phyloP scores from a whole-genome alignment of 2,797 vertebrate genomes.

The Limnodromus scolopaceus region DNA sequence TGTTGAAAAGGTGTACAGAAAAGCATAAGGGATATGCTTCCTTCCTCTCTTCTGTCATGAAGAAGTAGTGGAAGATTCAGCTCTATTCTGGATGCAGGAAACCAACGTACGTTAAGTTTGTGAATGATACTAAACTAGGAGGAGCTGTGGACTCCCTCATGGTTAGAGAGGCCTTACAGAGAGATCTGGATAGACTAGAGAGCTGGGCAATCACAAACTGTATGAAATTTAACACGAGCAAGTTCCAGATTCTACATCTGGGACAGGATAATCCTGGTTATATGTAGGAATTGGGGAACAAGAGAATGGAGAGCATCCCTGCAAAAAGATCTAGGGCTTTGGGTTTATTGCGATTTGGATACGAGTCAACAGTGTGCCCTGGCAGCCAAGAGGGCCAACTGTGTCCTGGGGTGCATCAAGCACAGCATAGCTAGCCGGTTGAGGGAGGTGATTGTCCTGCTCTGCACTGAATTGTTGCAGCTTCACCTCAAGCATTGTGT shows the following conservation, averaged over 20 bases:
- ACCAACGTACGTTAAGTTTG: background rate
- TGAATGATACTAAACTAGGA: background rate
- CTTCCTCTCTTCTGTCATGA: background rate
- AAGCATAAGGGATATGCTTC: background rate
- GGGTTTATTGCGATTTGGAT: background rate
- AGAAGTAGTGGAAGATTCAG: background rate
- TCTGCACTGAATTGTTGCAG: background rate
- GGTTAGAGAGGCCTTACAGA: background rate
- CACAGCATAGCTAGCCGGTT: too few relatives aligned
- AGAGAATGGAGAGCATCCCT: background rate
- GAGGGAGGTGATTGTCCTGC: background rate
- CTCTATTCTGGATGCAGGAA: background rate
- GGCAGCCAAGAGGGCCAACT: background rate
- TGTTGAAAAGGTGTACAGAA: background rate
- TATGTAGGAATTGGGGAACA: accelerated
- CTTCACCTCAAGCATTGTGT: too few relatives aligned
- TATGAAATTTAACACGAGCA: background rate
- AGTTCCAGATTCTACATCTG: background rate
- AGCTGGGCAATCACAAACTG: background rate
- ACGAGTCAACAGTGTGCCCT: background rate
- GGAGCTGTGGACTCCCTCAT: background rate
- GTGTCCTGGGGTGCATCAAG: background rate
- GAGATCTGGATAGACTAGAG: background rate
- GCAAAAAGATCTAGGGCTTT: background rate
- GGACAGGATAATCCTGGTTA: background rate